A percentile compares a stretch with the other conserved stretches of the same genome.
Conservation (phyloP, 2,797 vertebrate species). For the Liasis olivaceus region DNA sequence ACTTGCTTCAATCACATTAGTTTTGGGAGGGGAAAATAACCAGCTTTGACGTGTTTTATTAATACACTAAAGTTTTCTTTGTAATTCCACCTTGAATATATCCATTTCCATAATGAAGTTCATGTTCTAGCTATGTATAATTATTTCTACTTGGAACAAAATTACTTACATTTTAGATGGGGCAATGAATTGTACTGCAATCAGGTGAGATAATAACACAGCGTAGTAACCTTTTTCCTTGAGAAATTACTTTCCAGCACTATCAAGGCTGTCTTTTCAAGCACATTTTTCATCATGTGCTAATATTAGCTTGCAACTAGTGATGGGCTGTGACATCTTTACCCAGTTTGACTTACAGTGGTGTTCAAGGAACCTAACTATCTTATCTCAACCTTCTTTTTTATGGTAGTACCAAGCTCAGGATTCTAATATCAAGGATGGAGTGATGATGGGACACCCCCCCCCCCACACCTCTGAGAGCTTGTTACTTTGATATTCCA, state of each 20-base stretch:
- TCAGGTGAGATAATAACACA: conserved; percentile 11
- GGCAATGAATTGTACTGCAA: neutral
- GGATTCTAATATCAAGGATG: neutral
- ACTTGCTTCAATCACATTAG: conserved; percentile 12
- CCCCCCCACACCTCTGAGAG: neutral
- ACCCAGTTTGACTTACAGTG: neutral
- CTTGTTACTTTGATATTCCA: neutral
- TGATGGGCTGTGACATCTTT: neutral
- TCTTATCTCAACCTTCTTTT: neutral
- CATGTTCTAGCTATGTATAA: conserved; percentile 2
- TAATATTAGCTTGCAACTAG: neutral
- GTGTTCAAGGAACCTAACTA: neutral
- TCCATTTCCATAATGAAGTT: conserved; percentile 21
- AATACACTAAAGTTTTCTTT: conserved; percentile 4
- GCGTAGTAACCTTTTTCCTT: neutral
- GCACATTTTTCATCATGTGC: neutral
- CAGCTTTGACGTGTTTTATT: neutral
- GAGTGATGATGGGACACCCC: neutral
- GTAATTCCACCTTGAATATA: neutral
- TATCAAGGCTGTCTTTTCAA: neutral
- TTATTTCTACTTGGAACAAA: conserved; percentile 22
- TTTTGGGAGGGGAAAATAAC: neutral
- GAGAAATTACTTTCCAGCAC: neutral
- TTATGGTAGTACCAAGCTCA: neutral
- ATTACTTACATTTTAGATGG: conserved; percentile 6